These are phyloP conservation scores for Elanus axillaris DNA, from an alignment of 2,113 vertebrate species.

Conservation along the genomic window DNA sequence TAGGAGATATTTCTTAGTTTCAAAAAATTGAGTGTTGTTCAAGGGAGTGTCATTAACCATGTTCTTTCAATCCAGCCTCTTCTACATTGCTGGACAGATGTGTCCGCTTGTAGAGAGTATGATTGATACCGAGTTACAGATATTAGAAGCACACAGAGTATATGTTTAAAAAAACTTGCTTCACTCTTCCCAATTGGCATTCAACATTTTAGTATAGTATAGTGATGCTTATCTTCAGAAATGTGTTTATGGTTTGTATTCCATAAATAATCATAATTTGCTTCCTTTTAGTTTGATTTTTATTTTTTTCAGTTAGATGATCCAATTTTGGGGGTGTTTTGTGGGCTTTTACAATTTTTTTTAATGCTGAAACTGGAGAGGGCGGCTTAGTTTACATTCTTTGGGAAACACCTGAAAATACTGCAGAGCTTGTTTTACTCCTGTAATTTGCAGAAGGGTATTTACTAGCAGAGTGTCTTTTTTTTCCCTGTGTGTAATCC, in stretches of 20 bases:
- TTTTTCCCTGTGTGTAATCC: too few species aligned
- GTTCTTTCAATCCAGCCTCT: neutral
- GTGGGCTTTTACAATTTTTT: neutral
- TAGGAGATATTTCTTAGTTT: neutral
- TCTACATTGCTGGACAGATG: neutral
- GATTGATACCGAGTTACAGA: neutral
- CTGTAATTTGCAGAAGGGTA: neutral
- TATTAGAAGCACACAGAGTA: fast-evolving
- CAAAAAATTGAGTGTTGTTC: neutral
- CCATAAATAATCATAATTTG: neutral
- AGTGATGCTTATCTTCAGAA: neutral
- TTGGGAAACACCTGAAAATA: neutral
- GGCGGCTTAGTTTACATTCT: neutral
- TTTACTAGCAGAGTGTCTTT: neutral
- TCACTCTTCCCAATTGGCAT: neutral
- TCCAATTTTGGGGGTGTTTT: neutral
- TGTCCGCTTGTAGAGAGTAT: neutral
- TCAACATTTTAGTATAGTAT: neutral
- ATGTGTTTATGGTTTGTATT: neutral
- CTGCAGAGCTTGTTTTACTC: neutral
- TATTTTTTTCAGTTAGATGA: neutral
- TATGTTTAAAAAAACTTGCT: neutral
- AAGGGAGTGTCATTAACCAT: neutral
- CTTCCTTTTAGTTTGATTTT: neutral
- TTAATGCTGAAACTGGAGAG: neutral